Evolutionary conservation across 2,113 vertebrate genomes (phyloP), one percentile per base, ranked within the genome.

Genomic region (Sinocyclocheilus rhinocerous): DNA sequence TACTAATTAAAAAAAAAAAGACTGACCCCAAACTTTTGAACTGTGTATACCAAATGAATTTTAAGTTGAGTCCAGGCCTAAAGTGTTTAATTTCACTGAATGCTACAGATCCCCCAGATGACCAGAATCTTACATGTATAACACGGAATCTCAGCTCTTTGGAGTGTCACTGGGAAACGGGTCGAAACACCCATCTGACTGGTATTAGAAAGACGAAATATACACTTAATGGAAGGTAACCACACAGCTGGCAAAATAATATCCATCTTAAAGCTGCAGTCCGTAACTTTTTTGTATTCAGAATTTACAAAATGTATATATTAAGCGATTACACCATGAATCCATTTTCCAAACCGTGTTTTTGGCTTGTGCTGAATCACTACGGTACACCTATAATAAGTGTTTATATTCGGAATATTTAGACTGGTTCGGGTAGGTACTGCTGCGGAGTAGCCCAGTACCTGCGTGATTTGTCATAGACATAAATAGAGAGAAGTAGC

Each of bases 71-170:
- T 22, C 69, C 18, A 12, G 20, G 16, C 24, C 22, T 70, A 18
- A 61, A 76, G 13, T 24, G 24, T 33, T 29, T 78, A 2, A 55
- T 76, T 70, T 80, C 9, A 33, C 7, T 52, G 24, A 20, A 29
- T 59, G 4, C 65, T 78, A 11, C 73, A 95, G 94, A 94, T 83
- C 85, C 85, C 0, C 94, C 94, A 18, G 69, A 6, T 3, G 92
- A 89, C 61, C 84, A 33, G 1, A 57, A 89, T 69, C 85, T 95
- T 33, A 50, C 8, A 48, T 95, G 95, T 88, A 91, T 94, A 84
- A 95, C 95, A 26, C 86, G 3, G 26, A 85, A 94, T 65, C 85
- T 95, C 65, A 36, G 70, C 24, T 92, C 88, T 13, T 85, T 93
- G 0, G 45, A 88, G 0, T 95, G 95, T 78, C 22, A 11, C 63